These are phyloP conservation scores for Corydoras maculifer DNA, from an alignment of 2,113 vertebrate genomes.

Conservation along the genomic window DNA sequence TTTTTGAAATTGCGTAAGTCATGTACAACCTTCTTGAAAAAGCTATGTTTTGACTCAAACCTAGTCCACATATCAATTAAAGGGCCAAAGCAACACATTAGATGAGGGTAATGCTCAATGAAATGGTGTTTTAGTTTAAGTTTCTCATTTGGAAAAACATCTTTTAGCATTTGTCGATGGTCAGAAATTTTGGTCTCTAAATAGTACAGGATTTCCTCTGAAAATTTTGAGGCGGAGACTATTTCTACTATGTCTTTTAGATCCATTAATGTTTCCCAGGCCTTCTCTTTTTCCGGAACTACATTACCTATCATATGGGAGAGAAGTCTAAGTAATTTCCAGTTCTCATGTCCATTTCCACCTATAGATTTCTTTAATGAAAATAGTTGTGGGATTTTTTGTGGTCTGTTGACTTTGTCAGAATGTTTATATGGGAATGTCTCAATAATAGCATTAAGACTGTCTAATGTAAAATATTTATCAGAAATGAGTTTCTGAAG, in stretches of 20 bases:
- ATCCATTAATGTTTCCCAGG: too few relatives aligned
- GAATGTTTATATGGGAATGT: neutral
- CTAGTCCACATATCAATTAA: too few relatives aligned
- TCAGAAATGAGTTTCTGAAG: slow-evolving; percentile 22
- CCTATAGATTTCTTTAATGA: too few relatives aligned
- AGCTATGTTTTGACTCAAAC: neutral
- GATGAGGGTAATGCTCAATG: too few relatives aligned
- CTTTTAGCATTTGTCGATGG: neutral
- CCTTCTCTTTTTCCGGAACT: too few relatives aligned
- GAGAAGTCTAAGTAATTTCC: neutral
- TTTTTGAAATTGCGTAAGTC: neutral
- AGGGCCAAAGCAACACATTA: too few relatives aligned
- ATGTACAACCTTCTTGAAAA: neutral
- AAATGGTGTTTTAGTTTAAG: neutral
- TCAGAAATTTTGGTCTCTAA: neutral
- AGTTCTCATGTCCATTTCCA: neutral
- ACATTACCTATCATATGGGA: neutral
- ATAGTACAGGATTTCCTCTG: neutral
- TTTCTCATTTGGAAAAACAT: neutral
- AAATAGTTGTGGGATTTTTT: neutral
- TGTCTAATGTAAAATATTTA: neutral
- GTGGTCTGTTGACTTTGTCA: neutral
- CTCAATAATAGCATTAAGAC: neutral
- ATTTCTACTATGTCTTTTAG: neutral
- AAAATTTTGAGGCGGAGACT: neutral